Percentiles rank a stretch among this genome's conserved stretches.
These are phyloP conservation scores for Dasysyrphus albostriatus DNA, from an alignment of 2,888 invertebrate genomes.

Conservation along the genomic window DNA sequence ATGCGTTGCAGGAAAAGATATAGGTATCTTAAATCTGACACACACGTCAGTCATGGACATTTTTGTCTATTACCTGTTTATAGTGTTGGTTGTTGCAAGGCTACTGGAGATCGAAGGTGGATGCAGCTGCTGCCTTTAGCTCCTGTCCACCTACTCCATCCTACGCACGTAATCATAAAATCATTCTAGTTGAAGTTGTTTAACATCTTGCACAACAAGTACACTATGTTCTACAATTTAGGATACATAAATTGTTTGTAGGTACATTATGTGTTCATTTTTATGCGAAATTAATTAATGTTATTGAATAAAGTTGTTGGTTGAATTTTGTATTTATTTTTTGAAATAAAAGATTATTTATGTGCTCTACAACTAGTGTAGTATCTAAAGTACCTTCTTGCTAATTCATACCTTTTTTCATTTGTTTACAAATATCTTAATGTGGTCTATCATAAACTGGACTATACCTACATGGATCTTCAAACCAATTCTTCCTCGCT, in stretches of 20 bases:
- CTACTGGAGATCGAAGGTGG: conserved; percentile 27
- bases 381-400: too few species aligned
- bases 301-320: neutral
- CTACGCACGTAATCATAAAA: conserved; percentile 63
- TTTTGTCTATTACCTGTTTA: conserved; percentile 28
- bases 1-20: conserved; percentile 17
- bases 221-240: conserved; percentile 34
- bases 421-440: too few species aligned
- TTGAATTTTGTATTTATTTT: too few species aligned
- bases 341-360: too few species aligned
- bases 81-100: conserved; percentile 1
- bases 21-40: conserved; percentile 1
- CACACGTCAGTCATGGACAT: conserved; percentile 34
- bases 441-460: too few species aligned
- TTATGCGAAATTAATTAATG: neutral
- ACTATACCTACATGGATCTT: too few species aligned
- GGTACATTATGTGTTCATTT: neutral
- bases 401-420: too few species aligned
- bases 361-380: too few species aligned
- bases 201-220: conserved; percentile 15
- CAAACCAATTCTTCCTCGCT: too few species aligned
- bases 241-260: neutral
- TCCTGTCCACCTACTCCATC: conserved; percentile 61
- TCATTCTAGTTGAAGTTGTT: conserved; percentile 31
- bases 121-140: conserved; percentile 29